A percentile compares a stretch with the other conserved stretches of the same genome.
Conservation (phyloP, 2,113 vertebrate species). For the Ceratotherium simum region DNA sequence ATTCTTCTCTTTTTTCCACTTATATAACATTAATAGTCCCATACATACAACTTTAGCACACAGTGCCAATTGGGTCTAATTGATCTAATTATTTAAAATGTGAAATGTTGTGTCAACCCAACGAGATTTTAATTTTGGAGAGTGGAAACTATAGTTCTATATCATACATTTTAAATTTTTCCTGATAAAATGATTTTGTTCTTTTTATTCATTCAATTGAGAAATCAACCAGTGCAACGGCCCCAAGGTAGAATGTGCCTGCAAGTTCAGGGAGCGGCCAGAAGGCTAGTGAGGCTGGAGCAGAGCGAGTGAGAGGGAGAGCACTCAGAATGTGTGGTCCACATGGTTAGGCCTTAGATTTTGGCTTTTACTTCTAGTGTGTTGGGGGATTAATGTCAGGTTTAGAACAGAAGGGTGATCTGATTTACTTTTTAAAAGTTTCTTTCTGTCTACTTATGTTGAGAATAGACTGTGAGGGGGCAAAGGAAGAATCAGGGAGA, state of each 20-base stretch:
- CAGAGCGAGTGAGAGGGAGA: not conserved
- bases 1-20: not conserved
- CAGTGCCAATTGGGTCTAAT: not conserved
- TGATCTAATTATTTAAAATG: conserved; percentile 33
- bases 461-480: not conserved
- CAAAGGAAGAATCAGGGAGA: not conserved
- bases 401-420: not conserved
- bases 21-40: not conserved
- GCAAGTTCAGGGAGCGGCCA: not conserved
- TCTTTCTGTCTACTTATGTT: not conserved
- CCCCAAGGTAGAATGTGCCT: not conserved
- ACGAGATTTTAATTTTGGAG: not conserved
- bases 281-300: not conserved
- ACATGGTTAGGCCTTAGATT: not conserved
- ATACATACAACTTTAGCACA: not conserved
- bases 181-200: not conserved
- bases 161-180: not conserved
- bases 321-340: not conserved
- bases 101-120: not conserved
- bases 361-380: not conserved
- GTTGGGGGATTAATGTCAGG: not conserved
- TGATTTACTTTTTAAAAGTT: not conserved
- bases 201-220: not conserved
- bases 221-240: not conserved
- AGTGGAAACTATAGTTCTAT: not conserved